Base-by-base conservation (phyloP, 2,113 vertebrate species). In the Orthochromis malagaraziensis region DNA sequence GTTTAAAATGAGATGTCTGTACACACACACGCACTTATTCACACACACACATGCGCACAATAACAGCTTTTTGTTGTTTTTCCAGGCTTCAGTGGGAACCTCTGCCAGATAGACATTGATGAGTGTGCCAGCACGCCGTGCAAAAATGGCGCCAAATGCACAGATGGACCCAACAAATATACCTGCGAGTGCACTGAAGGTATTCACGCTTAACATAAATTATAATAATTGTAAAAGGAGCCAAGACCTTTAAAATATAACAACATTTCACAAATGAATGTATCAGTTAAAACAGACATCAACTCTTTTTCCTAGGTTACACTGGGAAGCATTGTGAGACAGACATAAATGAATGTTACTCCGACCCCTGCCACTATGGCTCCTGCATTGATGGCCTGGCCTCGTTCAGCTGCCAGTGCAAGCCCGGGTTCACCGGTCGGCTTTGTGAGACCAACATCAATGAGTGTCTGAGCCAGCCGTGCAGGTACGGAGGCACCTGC, bases 51-150 rank as follows among this genome's bases (percentile, higher is more conserved):
- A 63, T 70, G 29, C 70, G 29, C 80, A 87, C 82, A 83, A 51
- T 86, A 90, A 90, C 49, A 75, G 83, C 79, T 80, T 45, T 54
- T 88, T 89, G 87, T 87, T 91, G 82, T 85, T 84, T 88, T 90
- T 91, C 1, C 93, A 99, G 98, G 98, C 90, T 99, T 99, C 94
- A 97, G 95, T 0, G 98, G 98, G 53, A 97, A 95, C 90, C 92
- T 97, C 49, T 99, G 98, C 94, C 98, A 98, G 92, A 96, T 97
- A 0, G 98, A 99, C 60, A 96, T 98, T 3, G 98, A 99, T 0
- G 98, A 99, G 92, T 99, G 98, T 1, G 98, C 98, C 80, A 99
- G 98, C 94, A 99, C 98, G 0, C 98, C 98, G 4, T 99, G 98
- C 94, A 96, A 96, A 95, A 99, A 99, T 0, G 98, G 98, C 0